Percentiles rank a stretch among this genome's conserved stretches.
phyloP scores from a whole-genome alignment of 2,113 vertebrate species.

The Geococcyx californianus region DNA sequence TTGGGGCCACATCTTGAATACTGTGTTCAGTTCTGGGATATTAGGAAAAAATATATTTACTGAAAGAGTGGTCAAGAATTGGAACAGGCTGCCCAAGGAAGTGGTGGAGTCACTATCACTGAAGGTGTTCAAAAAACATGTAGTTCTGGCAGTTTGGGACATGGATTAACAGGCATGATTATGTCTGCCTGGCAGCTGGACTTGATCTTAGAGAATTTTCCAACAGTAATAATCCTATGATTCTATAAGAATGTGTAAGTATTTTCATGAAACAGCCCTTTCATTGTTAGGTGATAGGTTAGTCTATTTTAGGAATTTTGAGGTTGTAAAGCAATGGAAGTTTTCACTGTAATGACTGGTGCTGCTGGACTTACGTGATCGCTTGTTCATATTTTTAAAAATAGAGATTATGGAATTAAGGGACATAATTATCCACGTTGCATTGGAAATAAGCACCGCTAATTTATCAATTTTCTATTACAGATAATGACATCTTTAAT shows the following conservation, averaged over 20 bases:
- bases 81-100: no score
- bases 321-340: background rate
- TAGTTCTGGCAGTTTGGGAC: no score
- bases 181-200: no score
- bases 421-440: background rate
- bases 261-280: background rate
- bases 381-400: background rate
- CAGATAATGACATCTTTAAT: background rate
- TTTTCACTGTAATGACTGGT: background rate
- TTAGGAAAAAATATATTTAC: no score
- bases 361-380: background rate
- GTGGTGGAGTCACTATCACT: no score
- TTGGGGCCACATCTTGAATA: no score
- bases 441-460: background rate
- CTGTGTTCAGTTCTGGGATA: no score
- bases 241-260: background rate
- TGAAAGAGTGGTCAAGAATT: no score
- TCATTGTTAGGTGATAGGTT: background rate
- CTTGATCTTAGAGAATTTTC: no score
- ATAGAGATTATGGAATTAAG: conserved; percentile 14
- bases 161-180: no score
- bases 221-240: no score
- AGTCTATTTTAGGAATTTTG: background rate
- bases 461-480: background rate
- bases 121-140: no score